Evolutionary conservation across 2,888 invertebrate genomes (phyloP).

Genomic region (Prosapia bicincta): DNA sequence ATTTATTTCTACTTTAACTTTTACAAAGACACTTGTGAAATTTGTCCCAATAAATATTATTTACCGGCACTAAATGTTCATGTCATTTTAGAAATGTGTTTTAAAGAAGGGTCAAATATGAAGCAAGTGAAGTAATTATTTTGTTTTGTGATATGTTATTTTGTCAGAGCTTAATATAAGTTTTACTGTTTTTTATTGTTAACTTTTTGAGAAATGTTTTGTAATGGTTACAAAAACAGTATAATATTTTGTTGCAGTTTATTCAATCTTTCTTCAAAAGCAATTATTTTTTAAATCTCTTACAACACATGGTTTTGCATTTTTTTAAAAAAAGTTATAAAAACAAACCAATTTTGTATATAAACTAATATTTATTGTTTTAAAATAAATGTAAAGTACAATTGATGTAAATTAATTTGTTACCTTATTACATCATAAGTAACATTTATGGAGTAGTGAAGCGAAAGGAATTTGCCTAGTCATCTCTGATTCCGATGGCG

Average conservation of each 20-base stretch:
- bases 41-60: not conserved
- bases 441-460: too few relatives aligned
- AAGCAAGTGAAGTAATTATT: not conserved
- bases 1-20: not conserved
- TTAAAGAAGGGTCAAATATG: not conserved
- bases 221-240: too few relatives aligned
- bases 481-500: too few relatives aligned
- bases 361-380: not conserved
- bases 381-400: not conserved
- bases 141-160: not conserved
- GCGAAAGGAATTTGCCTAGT: too few relatives aligned
- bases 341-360: not conserved
- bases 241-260: not conserved
- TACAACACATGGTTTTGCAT: not conserved
- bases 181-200: not conserved
- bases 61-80: not conserved
- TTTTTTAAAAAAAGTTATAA: not conserved
- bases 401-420: not conserved
- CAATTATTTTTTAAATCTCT: not conserved
- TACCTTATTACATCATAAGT: too few relatives aligned
- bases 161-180: not conserved
- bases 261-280: not conserved
- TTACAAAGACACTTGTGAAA: not conserved
- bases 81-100: not conserved
- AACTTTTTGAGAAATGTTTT: too few relatives aligned